phyloP scores from a whole-genome alignment of 2,888 invertebrate genomes.

The Brachynemurus nebulosus region DNA sequence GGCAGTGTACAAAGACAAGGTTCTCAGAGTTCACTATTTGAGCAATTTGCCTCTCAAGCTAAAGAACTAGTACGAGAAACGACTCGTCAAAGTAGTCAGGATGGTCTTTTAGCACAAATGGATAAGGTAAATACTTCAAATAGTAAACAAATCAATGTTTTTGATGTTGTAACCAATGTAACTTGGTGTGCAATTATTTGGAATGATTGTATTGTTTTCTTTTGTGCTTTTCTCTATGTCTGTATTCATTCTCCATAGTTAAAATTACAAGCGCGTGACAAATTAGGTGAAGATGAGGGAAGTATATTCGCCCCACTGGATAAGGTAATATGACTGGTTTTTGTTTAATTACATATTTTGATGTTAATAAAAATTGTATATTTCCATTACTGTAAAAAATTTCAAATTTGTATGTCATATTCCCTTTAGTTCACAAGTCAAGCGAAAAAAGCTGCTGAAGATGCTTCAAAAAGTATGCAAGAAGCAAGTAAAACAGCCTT shows the following conservation, averaged over 20 bases:
- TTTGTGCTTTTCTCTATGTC: constrained; percentile 20
- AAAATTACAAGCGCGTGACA: constrained; percentile 43
- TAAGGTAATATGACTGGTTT: constrained; percentile 40
- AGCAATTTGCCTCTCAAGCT: constrained; percentile 77
- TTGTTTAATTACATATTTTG: constrained; percentile 3
- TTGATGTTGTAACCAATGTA: too few species aligned
- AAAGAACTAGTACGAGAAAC: constrained; percentile 81
- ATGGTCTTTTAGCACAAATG: constrained; percentile 76
- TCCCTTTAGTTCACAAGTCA: constrained; percentile 58
- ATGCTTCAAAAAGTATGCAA: constrained; percentile 64
- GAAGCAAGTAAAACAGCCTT: constrained; percentile 75
- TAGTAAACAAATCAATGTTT: too few species aligned
- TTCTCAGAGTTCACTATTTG: constrained; percentile 72
- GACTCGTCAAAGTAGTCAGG: constrained; percentile 78
- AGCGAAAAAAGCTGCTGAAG: constrained; percentile 78
- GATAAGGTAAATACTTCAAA: constrained; percentile 85
- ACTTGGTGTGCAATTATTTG: not conserved
- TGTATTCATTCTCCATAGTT: constrained; percentile 28
- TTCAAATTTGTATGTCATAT: not conserved
- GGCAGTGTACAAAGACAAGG: constrained; percentile 49
- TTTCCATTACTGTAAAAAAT: not conserved
- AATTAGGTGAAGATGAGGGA: constrained; percentile 53
- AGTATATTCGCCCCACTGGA: constrained; percentile 66
- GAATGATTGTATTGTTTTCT: constrained; percentile 9
- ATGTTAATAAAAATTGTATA: constrained; percentile 2